Evolutionary conservation across 2,888 invertebrate species (phyloP).

Genomic region (Apodemia duryi): DNA sequence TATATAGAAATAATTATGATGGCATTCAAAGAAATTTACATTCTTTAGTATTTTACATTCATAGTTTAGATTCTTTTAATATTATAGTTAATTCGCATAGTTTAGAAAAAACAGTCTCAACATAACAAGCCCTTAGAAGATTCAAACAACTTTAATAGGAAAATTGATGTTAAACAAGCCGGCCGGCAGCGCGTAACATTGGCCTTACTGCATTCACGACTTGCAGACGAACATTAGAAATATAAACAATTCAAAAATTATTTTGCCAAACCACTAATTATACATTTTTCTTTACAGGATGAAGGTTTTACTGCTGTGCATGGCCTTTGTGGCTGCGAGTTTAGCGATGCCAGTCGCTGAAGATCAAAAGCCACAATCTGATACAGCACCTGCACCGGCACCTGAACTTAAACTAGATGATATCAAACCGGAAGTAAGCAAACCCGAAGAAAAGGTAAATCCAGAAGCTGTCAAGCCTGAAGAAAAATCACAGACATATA

Average conservation of each 20-base stretch:
- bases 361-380: constrained; percentile 40
- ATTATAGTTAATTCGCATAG: constrained; percentile 53
- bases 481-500: constrained; percentile 10
- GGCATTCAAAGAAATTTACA: constrained; percentile 30
- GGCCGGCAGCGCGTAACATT: constrained; percentile 67
- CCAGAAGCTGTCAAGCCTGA: constrained; percentile 21
- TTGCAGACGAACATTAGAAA: constrained; percentile 57
- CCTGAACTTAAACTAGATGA: constrained; percentile 40
- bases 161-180: constrained; percentile 63
- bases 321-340: constrained; percentile 78
- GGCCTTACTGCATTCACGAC: constrained; percentile 71
- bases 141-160: constrained; percentile 66
- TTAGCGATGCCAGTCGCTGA: constrained; percentile 82
- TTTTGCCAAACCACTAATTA: constrained; percentile 54
- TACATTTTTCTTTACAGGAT: constrained; percentile 75
- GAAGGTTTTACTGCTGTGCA: constrained; percentile 81
- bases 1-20: background rate
- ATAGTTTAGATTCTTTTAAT: constrained; percentile 68
- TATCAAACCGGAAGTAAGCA: constrained; percentile 37
- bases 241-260: constrained; percentile 40
- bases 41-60: constrained; percentile 48
- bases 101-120: constrained; percentile 52
- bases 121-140: constrained; percentile 62
- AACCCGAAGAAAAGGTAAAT: constrained; percentile 36
- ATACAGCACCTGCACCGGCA: constrained; percentile 37